Conservation (phyloP, 2,113 vertebrate species). For the Leptosomus discolor region DNA sequence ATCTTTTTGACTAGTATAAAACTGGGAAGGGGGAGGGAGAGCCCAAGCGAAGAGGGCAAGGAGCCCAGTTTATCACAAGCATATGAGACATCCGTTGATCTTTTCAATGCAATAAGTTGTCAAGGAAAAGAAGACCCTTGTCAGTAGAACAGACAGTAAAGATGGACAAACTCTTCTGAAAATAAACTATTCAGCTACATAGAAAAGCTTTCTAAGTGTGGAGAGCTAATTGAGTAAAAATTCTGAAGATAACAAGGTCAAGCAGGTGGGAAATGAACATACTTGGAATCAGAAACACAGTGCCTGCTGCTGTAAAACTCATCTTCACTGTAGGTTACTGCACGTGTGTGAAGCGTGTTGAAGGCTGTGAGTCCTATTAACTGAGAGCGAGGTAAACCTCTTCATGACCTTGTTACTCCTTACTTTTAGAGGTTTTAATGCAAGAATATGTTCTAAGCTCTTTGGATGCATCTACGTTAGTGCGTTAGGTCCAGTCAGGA, state of each 20-base stretch:
- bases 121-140: neutral
- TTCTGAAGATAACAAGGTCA: neutral
- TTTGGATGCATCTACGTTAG: neutral
- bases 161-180: neutral
- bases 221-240: neutral
- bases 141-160: neutral
- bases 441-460: neutral
- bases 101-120: neutral
- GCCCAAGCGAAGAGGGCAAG: neutral
- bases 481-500: neutral
- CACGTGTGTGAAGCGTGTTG: neutral
- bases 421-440: constrained; percentile 14
- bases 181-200: neutral
- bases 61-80: neutral
- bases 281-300: neutral
- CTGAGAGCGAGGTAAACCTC: neutral
- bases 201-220: neutral
- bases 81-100: neutral
- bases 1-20: constrained; percentile 16
- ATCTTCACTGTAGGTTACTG: neutral
- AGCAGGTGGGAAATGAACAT: neutral
- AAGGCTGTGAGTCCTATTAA: neutral
- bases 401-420: neutral
- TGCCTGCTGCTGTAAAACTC: neutral
- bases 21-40: neutral